Conservation (phyloP, 1,140 invertebrate genomes). For the Neodiprion fabricii region DNA sequence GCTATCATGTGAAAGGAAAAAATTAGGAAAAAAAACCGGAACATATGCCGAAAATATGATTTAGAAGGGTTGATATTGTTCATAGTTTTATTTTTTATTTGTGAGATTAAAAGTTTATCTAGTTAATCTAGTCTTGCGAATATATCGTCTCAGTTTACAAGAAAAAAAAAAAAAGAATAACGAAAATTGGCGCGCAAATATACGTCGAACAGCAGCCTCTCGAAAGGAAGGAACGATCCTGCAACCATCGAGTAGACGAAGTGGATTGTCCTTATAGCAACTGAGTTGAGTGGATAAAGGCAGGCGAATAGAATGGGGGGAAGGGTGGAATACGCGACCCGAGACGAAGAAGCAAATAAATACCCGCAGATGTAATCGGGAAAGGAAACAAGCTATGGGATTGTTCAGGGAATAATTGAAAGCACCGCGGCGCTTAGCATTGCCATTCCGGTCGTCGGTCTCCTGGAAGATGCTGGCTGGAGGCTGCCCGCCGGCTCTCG, state of each 20-base stretch:
- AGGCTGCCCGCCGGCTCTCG: slow-evolving; percentile 37
- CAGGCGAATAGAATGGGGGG: slow-evolving; percentile 31
- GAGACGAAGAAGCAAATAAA: slow-evolving; percentile 54
- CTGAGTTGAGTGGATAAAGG: slow-evolving; percentile 14
- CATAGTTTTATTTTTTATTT: too few relatives aligned
- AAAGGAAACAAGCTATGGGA: slow-evolving; percentile 62
- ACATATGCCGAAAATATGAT: too few relatives aligned
- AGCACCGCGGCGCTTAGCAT: slow-evolving; percentile 47
- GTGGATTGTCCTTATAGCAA: not conserved
- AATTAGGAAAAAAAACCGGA: too few relatives aligned
- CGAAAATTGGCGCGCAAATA: too few relatives aligned
- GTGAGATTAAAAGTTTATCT: too few relatives aligned
- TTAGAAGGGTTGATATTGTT: too few relatives aligned
- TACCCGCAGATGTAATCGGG: slow-evolving; percentile 62
- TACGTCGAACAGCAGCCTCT: slow-evolving; percentile 10
- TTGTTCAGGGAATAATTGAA: slow-evolving; percentile 64
- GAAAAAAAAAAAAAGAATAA: slow-evolving; percentile 25
- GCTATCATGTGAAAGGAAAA: too few relatives aligned
- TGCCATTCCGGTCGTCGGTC: not conserved
- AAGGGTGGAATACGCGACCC: slow-evolving; percentile 22
- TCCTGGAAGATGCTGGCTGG: not conserved
- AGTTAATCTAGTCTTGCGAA: too few relatives aligned
- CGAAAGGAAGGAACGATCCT: slow-evolving; percentile 14
- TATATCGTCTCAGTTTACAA: not conserved
- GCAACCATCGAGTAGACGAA: slow-evolving; percentile 19